Percentiles rank a stretch among this genome's conserved stretches.
These are phyloP conservation scores for Ariolimax columbianus DNA, from an alignment of 2,888 invertebrate species.

Conservation along the genomic window DNA sequence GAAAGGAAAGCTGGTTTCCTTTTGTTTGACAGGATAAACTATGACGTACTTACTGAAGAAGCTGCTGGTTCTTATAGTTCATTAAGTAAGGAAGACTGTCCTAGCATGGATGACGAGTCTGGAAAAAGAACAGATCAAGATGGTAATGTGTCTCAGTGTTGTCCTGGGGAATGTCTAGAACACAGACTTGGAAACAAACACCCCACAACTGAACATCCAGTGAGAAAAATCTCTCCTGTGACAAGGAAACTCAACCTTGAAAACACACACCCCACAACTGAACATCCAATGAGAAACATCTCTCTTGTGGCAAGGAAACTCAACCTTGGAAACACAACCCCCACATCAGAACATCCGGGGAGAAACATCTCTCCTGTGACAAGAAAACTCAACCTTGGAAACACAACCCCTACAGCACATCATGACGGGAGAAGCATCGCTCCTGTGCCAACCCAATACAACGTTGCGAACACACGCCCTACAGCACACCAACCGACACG, in stretches of 20 bases:
- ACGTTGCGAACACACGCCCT: neutral
- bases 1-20: neutral
- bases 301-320: neutral
- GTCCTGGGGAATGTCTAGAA: neutral
- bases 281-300: neutral
- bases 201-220: neutral
- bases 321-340: neutral
- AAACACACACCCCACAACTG: constrained; percentile 8
- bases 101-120: neutral
- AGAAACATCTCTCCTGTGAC: neutral
- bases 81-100: neutral
- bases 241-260: neutral
- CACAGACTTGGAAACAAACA: neutral
- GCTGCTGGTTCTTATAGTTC: neutral
- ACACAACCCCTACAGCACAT: neutral
- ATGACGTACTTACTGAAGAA: neutral
- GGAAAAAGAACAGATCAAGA: neutral
- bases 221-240: neutral
- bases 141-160: neutral
- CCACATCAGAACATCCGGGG: neutral
- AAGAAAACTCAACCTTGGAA: neutral
- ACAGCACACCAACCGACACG: neutral
- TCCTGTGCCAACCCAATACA: neutral
- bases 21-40: neutral
- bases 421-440: neutral